Evolutionary conservation across 1,140 invertebrate species (phyloP), one percentile per base, ranked within the genome.

Genomic region (Bombus fervidus): DNA sequence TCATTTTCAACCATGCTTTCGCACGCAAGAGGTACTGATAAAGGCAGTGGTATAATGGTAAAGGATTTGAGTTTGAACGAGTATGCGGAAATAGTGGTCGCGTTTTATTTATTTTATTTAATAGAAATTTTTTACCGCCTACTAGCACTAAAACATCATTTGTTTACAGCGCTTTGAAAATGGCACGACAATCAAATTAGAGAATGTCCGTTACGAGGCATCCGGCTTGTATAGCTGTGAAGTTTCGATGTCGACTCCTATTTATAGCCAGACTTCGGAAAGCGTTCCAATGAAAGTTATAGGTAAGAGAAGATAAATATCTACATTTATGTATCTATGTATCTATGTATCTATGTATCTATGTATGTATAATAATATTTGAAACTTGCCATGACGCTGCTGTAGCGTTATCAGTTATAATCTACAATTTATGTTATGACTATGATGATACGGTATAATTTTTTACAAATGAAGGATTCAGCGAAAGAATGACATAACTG

Each of bases 221-320:
- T 96, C 96, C 47, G 97, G 97, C 81, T 95, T 95, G 83, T 98
- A 98, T 94, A 97, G 96, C 57, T 98, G 97, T 92, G 96, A 97
- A 91, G 97, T 98, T 28, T 97, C 97, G 62, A 96, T 97, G 90
- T 96, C 97, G 91, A 96, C 96, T 76, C 97, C 97, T 81, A 97
- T 98, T 91, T 98, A 96, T 93, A 97, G 96, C 66, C 97, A 97
- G 93, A 96, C 96, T 87, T 97, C 97, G 15, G 96, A 96, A 68
- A 96, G 96, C 86, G 96, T 96, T 90, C 96, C 97, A 89, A 96
- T 98, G 82, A 97, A 96, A 89, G 97, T 98, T 85, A 97, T 97
- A 95, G 96, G 97, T 98, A 71, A 90, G 92, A 53, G 47, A 22
- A 53, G 6, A 53, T 53, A 22, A 53, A 53, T 53, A 53, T 53